A percentile compares a stretch with the other conserved stretches of the same genome.
Evolutionary conservation across 2,113 vertebrate genomes (phyloP).

Genomic region (Daubentonia madagascariensis): DNA sequence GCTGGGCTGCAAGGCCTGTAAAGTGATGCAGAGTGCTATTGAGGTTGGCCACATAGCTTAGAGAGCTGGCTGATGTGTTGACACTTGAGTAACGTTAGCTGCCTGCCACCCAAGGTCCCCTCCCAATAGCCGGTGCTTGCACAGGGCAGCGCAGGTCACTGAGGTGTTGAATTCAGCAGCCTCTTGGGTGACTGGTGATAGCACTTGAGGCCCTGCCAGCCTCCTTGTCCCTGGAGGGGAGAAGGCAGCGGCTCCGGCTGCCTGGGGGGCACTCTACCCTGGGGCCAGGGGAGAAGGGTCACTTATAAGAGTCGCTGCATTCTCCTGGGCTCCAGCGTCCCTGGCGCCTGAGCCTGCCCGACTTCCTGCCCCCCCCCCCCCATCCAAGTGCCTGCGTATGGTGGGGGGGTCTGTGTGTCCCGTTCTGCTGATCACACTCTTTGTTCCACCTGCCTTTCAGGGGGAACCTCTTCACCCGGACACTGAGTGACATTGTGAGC

Average conservation of each 20-base stretch:
- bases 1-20: neutral
- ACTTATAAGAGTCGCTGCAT: neutral
- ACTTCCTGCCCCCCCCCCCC: neutral
- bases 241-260: neutral
- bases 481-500: constrained; percentile 89
- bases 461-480: constrained; percentile 90
- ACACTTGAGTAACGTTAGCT: neutral
- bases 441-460: constrained; percentile 71
- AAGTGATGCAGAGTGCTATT: neutral
- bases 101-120: neutral
- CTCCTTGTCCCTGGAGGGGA: neutral
- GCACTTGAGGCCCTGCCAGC: neutral
- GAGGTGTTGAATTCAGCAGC: constrained; percentile 11
- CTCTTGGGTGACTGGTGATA: neutral
- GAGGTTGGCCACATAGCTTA: rapidly evolving
- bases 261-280: neutral
- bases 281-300: neutral
- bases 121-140: neutral
- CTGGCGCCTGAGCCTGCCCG: rapidly evolving
- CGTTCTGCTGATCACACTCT: neutral
- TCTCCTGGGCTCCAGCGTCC: neutral
- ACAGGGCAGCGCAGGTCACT: neutral
- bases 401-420: rapidly evolving
- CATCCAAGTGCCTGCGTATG: neutral
- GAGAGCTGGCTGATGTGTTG: neutral